A percentile compares a stretch with the other conserved stretches of the same genome.
phyloP scores from a whole-genome alignment of 1,140 invertebrate genomes.

The Sminthurinus signatus region DNA sequence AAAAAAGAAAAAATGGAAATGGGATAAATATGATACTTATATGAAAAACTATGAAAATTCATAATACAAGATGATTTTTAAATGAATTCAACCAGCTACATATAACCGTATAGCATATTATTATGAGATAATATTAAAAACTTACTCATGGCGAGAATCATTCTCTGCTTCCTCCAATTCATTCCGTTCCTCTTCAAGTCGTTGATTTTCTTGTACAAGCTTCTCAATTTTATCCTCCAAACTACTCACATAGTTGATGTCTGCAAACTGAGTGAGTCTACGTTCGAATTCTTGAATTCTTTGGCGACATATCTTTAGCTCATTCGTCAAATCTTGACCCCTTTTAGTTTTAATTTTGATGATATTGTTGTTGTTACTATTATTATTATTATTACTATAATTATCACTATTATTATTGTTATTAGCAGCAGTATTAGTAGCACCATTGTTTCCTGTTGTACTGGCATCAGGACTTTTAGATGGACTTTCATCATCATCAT shows the following conservation, averaged over 20 bases:
- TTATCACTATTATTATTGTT: not conserved
- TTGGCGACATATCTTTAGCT: slow-evolving; percentile 36
- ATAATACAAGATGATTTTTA: too few species aligned
- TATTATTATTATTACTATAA: not conserved
- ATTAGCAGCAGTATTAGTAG: not conserved
- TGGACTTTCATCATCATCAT: not conserved
- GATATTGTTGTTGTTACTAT: not conserved
- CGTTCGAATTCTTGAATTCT: slow-evolving; percentile 38
- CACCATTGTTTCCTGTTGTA: too few species aligned
- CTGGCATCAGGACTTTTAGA: too few species aligned
- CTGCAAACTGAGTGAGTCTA: slow-evolving; percentile 29
- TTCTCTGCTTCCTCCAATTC: slow-evolving; percentile 63
- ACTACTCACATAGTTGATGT: slow-evolving; percentile 47
- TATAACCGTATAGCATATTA: too few species aligned
- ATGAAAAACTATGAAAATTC: too few species aligned
- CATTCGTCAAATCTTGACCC: slow-evolving; percentile 32
- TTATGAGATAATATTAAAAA: too few species aligned
- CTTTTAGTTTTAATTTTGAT: slow-evolving; percentile 18
- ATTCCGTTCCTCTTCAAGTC: slow-evolving; percentile 58
- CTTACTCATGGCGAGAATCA: slow-evolving; percentile 57
- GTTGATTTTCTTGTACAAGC: slow-evolving; percentile 54
- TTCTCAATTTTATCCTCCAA: slow-evolving; percentile 51
- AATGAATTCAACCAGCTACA: too few species aligned
- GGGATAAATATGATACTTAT: too few species aligned
- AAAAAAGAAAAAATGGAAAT: too few species aligned